phyloP scores from a whole-genome alignment of 2,888 invertebrate species.

The Tenodera sinensis region DNA sequence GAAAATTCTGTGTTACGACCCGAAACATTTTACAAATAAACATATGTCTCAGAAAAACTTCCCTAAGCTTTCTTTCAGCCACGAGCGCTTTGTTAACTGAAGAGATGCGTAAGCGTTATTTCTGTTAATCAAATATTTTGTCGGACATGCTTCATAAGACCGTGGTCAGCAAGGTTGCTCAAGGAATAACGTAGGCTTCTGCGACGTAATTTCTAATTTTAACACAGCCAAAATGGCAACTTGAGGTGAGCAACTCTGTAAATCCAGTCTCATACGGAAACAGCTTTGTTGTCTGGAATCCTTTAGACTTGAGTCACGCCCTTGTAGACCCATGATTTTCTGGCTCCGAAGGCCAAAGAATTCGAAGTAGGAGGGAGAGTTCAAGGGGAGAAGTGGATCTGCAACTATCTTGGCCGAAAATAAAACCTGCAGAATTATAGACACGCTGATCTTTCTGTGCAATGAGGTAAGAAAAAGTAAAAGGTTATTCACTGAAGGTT shows the following conservation, averaged over 20 bases:
- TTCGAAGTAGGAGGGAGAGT: not conserved
- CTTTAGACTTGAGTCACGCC: not conserved
- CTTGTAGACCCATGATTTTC: not conserved
- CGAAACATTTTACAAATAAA: not conserved
- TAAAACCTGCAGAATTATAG: not conserved
- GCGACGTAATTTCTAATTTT: not conserved
- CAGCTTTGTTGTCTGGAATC: not conserved
- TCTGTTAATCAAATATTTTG: not conserved
- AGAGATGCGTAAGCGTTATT: not conserved
- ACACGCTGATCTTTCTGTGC: not conserved
- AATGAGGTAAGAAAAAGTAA: not conserved
- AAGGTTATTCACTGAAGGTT: not conserved
- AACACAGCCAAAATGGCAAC: not conserved
- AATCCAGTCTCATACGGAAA: not conserved
- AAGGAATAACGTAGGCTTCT: not conserved
- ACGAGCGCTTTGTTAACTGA: not conserved
- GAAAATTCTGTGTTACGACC: not conserved
- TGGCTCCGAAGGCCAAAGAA: not conserved
- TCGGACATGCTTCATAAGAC: not conserved
- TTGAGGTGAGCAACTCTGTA: not conserved
- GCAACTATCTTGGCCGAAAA: not conserved
- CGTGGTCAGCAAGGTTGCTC: not conserved
- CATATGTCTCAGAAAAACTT: not conserved
- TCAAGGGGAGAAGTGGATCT: not conserved
- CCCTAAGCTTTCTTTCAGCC: not conserved